Conservation (phyloP, 2,888 invertebrate genomes). For the Archips crataeganus region DNA sequence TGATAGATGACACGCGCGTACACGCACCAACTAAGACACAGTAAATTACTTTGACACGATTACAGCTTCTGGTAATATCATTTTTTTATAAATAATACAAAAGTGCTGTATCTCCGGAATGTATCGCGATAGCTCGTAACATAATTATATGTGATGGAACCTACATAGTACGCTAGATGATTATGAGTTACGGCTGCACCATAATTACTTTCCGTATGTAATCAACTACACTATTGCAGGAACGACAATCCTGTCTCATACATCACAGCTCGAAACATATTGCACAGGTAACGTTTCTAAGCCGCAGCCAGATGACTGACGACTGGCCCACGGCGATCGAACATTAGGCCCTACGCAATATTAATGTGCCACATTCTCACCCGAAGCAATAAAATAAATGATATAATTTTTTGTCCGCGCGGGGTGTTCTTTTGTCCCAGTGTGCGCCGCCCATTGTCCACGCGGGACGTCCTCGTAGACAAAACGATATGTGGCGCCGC, state of each 20-base stretch:
- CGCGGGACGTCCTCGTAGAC: constrained; percentile 78
- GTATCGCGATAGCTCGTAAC: background rate
- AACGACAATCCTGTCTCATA: constrained; percentile 38
- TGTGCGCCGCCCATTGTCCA: constrained; percentile 68
- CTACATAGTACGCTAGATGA: constrained; percentile 23
- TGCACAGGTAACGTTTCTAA: constrained; percentile 43
- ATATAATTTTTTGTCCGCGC: constrained; percentile 84
- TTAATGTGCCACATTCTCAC: constrained; percentile 83
- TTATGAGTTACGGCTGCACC: constrained; percentile 30
- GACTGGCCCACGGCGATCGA: constrained; percentile 77
- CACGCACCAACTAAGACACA: constrained; percentile 44
- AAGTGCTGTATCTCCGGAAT: background rate
- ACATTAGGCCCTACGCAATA: constrained; percentile 80
- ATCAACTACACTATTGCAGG: constrained; percentile 34
- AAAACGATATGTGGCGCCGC: constrained; percentile 82
- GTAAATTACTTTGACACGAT: constrained; percentile 35
- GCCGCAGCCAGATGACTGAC: constrained; percentile 60
- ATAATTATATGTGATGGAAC: constrained; percentile 14
- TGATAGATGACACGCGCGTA: constrained; percentile 62
- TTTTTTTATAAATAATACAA: no score
- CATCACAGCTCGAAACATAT: constrained; percentile 38
- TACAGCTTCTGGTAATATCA: constrained; percentile 27
- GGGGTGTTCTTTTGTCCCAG: constrained; percentile 76
- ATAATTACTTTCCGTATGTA: constrained; percentile 41
- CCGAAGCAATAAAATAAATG: constrained; percentile 85